A percentile compares a stretch with the other conserved stretches of the same genome.
Evolutionary conservation across 2,797 vertebrate genomes (phyloP).

Genomic region (Anguilla obscura): DNA sequence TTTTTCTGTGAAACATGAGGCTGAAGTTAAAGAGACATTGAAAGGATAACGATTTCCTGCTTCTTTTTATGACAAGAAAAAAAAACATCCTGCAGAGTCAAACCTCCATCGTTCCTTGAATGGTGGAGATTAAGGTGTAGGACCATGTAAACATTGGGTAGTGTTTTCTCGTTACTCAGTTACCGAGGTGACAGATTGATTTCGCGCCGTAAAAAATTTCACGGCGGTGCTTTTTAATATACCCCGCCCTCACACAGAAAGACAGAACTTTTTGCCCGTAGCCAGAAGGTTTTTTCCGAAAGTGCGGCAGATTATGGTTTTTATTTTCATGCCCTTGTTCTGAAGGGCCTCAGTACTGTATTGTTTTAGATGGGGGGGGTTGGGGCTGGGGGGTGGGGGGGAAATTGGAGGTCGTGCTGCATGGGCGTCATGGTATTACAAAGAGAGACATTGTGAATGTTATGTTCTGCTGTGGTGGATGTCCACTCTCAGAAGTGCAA

Average conservation of each 20-base stretch:
- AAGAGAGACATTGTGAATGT: conserved; percentile 45
- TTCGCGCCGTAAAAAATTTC: conserved; percentile 19
- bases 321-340: conserved; percentile 31
- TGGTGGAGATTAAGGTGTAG: background rate
- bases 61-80: background rate
- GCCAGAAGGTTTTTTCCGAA: conserved; percentile 21
- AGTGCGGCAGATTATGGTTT: conserved; percentile 29
- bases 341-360: conserved; percentile 44
- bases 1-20: background rate
- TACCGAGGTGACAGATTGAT: conserved; percentile 12
- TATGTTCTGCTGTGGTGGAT: conserved; percentile 41
- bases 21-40: conserved; percentile 20
- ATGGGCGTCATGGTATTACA: conserved; percentile 44
- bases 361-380: conserved; percentile 48
- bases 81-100: background rate
- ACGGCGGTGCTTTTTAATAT: background rate
- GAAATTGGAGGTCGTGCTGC: conserved; percentile 41
- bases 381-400: conserved; percentile 35
- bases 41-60: conserved; percentile 12
- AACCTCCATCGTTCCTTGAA: background rate
- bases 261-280: background rate
- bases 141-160: background rate
- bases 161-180: background rate
- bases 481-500: conserved; percentile 40
- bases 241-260: conserved; percentile 1